Conservation (phyloP, 2,113 vertebrate genomes). For the Ranitomeya variabilis region DNA sequence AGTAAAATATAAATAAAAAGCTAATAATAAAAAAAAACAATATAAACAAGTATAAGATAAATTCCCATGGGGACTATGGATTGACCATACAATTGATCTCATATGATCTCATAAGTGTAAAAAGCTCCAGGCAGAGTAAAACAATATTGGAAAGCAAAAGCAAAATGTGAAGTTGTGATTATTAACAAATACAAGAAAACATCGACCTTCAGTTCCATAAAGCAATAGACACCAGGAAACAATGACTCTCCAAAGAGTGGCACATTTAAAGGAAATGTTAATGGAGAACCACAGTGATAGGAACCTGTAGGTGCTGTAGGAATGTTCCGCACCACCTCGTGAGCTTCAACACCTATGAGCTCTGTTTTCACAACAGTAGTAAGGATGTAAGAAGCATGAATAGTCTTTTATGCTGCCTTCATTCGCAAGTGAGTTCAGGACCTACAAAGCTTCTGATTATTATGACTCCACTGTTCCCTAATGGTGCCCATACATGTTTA, state of each 20-base stretch:
- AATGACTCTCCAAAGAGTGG: background rate
- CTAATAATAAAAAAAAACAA: slow-evolving; percentile 36
- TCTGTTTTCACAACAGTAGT: too few relatives aligned
- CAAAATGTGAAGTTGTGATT: background rate
- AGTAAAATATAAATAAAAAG: slow-evolving; percentile 32
- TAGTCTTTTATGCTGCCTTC: too few relatives aligned
- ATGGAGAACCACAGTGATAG: background rate
- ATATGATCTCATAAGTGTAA: slow-evolving; percentile 5
- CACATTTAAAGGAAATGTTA: background rate
- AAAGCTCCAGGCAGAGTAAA: slow-evolving; percentile 33
- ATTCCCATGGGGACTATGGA: background rate
- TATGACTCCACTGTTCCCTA: too few relatives aligned
- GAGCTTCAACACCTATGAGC: background rate
- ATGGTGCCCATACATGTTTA: too few relatives aligned
- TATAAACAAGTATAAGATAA: background rate
- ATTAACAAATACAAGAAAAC: slow-evolving; percentile 32
- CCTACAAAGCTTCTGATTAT: too few relatives aligned
- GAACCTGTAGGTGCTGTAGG: background rate
- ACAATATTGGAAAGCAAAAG: slow-evolving; percentile 19
- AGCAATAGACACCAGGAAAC: background rate
- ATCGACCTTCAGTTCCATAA: background rate
- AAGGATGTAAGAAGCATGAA: too few relatives aligned
- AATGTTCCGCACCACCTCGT: background rate
- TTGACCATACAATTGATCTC: slow-evolving; percentile 38
- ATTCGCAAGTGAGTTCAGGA: too few relatives aligned